Evolutionary conservation across 1,140 invertebrate genomes (phyloP), one percentile per base, ranked within the genome.

Genomic region (Argopecten irradians): DNA sequence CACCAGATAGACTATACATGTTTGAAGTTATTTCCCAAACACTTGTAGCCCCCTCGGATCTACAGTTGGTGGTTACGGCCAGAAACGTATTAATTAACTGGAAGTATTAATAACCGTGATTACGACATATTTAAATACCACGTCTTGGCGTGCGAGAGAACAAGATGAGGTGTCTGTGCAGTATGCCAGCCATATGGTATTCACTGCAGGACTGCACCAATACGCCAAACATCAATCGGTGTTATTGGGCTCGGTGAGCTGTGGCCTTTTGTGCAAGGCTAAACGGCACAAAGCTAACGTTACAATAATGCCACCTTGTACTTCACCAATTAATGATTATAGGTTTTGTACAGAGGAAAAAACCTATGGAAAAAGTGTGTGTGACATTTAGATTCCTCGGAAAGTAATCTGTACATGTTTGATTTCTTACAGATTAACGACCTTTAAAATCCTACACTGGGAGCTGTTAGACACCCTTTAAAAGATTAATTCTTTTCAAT

Each of bases 111-210:
- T 71, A 28, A 71, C 22, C 55, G n/a, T 11, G 55, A 28, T 71
- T 71, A 71, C n/a, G 55, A 71, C 55, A 71, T 71, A 71, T 71
- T 71, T 71, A 71, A 71, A n/a, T 71, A 71, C 55, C 55, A 71
- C 16, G 55, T 71, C 55, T 28, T 71, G 55, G 55, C n/a, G 55
- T 11, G 55, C 28, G 55, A 71, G n/a, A 28, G 55, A 71, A n/a
- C 55, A 71, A n/a, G 55, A 71, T 71, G 8, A 3, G 8, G 55
- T 71, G 22, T 71, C 55, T 71, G 55, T 71, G 55, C 55, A n/a
- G 55, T n/a, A 28, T 71, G 55, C 55, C n/a, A 28, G 55, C 55
- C 55, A 71, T 71, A 71, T 71, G 55, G 55, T 16, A 71, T 71
- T 71, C 55, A 71, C 55, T 71, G 55, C 55, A 28, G n/a, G 3